Percentiles rank a stretch among this genome's conserved stretches.
phyloP scores from a whole-genome alignment of 2,113 vertebrate genomes.

The Carettochelys insculpta region DNA sequence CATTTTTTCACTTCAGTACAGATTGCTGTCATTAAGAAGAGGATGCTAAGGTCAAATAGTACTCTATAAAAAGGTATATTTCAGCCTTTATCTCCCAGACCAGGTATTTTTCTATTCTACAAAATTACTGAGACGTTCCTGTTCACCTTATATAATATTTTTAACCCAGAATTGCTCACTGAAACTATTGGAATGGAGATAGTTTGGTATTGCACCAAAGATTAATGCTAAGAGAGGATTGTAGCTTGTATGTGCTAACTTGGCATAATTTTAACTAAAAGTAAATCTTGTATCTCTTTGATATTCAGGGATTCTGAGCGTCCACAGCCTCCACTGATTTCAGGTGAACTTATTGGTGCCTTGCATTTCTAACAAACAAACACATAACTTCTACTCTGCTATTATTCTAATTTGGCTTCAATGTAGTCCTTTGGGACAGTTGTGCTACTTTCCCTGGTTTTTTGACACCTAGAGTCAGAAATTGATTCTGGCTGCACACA shows the following conservation, averaged over 20 bases:
- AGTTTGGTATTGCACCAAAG: background rate
- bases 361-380: background rate
- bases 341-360: background rate
- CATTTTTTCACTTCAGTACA: background rate
- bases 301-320: slow-evolving; percentile 10
- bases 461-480: slow-evolving; percentile 35
- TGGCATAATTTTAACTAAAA: slow-evolving; percentile 15
- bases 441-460: slow-evolving; percentile 22
- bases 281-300: background rate
- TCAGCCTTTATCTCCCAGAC: background rate
- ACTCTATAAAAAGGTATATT: background rate
- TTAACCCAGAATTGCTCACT: background rate
- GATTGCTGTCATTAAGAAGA: background rate
- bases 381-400: background rate
- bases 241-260: background rate
- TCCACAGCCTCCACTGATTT: background rate
- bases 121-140: background rate
- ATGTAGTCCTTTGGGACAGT: background rate
- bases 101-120: background rate
- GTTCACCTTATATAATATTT: background rate
- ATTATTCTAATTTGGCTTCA: background rate
- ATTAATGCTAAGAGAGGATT: background rate
- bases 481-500: slow-evolving; percentile 59
- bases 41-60: background rate
- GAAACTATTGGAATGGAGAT: background rate